A percentile compares a stretch with the other conserved stretches of the same genome.
These are phyloP conservation scores for Lynx canadensis DNA, from an alignment of 2,113 vertebrate genomes.

Conservation along the genomic window DNA sequence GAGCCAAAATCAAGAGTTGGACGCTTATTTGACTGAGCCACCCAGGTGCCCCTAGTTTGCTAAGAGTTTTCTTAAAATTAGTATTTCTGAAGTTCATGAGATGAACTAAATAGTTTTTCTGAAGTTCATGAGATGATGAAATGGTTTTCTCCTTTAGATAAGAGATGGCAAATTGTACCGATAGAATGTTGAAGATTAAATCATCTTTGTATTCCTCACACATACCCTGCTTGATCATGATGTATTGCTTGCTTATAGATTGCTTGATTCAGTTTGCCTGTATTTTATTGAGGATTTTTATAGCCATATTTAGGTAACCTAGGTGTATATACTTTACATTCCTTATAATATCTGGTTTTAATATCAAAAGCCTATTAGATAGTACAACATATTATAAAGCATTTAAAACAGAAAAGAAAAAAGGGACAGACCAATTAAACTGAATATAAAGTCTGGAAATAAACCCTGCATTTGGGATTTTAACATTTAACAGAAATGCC, in stretches of 20 bases:
- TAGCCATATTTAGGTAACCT: background rate
- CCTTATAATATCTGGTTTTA: background rate
- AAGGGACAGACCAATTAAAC: background rate
- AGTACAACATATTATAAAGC: background rate
- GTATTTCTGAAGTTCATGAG: background rate
- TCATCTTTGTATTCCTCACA: background rate
- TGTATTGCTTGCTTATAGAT: background rate
- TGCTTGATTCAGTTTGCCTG: background rate
- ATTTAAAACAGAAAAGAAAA: background rate
- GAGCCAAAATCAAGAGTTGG: too few relatives aligned
- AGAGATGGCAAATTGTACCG: background rate
- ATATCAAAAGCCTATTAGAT: background rate
- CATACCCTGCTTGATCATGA: background rate
- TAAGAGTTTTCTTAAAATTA: background rate
- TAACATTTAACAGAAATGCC: background rate
- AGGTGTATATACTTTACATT: background rate
- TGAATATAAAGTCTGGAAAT: background rate
- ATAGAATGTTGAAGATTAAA: background rate
- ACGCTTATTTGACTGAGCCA: too few relatives aligned
- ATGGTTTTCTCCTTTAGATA: background rate
- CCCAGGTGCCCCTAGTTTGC: background rate
- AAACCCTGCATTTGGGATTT: background rate
- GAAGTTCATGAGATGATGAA: background rate
- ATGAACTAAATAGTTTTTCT: background rate
- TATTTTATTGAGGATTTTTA: constrained; percentile 12